Evolutionary conservation across 1,140 invertebrate species (phyloP).

Genomic region (Idris sp.): DNA sequence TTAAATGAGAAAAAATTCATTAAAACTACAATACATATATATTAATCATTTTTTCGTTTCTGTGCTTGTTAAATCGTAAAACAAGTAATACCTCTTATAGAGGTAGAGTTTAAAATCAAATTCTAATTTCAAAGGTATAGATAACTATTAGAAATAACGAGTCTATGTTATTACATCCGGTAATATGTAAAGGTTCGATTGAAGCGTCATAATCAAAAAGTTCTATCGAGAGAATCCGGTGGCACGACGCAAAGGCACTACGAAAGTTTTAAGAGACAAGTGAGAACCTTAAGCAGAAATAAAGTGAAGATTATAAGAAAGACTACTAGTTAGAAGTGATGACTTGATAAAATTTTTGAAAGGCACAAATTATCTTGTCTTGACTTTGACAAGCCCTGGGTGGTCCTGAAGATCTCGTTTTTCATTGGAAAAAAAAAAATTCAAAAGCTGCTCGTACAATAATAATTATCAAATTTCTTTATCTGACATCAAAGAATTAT

Average conservation of each 20-base stretch:
- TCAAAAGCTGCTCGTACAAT: constrained; percentile 55
- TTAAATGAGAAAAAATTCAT: no score
- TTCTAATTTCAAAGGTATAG: no score
- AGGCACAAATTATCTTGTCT: constrained; percentile 76
- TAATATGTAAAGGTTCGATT: constrained; percentile 39
- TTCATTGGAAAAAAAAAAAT: constrained; percentile 32
- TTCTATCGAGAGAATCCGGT: constrained; percentile 53
- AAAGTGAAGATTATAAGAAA: constrained; percentile 75
- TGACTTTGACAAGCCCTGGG: constrained; percentile 70
- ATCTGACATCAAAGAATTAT: constrained; percentile 50
- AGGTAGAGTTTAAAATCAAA: no score
- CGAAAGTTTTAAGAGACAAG: constrained; percentile 68
- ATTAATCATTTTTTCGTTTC: no score
- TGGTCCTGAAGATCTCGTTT: constrained; percentile 67
- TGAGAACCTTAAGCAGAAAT: constrained; percentile 67
- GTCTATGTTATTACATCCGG: constrained; percentile 42
- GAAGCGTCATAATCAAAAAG: constrained; percentile 54
- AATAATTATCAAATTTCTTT: constrained; percentile 61
- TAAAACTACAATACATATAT: no score
- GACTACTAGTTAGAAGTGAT: constrained; percentile 78
- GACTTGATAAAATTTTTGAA: constrained; percentile 76
- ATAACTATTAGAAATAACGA: constrained; percentile 51
- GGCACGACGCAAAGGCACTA: constrained; percentile 62
- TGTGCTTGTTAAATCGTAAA: no score
- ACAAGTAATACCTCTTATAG: no score